Evolutionary conservation across 37 sponge, comb jelly and placozoan genomes (phyloP), one percentile per base, ranked within the genome.

Genomic region (Theonella swinhoei): DNA sequence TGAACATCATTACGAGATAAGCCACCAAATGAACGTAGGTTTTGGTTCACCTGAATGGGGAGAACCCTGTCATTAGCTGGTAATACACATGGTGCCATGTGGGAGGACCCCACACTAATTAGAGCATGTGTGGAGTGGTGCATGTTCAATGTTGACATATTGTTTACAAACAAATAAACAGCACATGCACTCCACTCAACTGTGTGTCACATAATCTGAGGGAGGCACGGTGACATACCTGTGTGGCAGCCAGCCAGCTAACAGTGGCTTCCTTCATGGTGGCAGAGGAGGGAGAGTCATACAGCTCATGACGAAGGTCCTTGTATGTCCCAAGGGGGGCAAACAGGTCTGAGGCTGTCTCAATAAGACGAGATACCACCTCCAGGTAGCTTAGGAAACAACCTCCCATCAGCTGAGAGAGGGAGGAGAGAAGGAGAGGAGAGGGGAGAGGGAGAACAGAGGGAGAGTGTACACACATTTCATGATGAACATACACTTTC

Each of bases 181-280:
- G n/a, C n/a, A n/a, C n/a, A n/a, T n/a, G n/a, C n/a, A n/a, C n/a
- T n/a, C n/a, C n/a, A n/a, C n/a, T n/a, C n/a, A n/a, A n/a, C n/a
- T n/a, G n/a, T n/a, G n/a, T n/a, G n/a, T n/a, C n/a, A n/a, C n/a
- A n/a, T n/a, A n/a, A n/a, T n/a, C n/a, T n/a, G n/a, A n/a, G n/a
- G n/a, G n/a, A n/a, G n/a, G n/a, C n/a, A n/a, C n/a, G n/a, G n/a
- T n/a, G n/a, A n/a, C 85, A 59, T 72, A 93, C 94, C 88, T 93
- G 94, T 24, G 94, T 87, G 24, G 91, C 87, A 31, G 94, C 81
- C 67, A 93, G 63, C 94, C 94, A 93, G 8, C 79, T 62, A 25
- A 89, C 75, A 1, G 91, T 90, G 24, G 83, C 88, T 60, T 86
- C 91, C 32, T 78, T 76, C 41, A 91, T 70, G 0, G 36, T 41